These are phyloP conservation scores for Microcebus tavaratra DNA, from an alignment of 2,113 vertebrate species.

Conservation along the genomic window DNA sequence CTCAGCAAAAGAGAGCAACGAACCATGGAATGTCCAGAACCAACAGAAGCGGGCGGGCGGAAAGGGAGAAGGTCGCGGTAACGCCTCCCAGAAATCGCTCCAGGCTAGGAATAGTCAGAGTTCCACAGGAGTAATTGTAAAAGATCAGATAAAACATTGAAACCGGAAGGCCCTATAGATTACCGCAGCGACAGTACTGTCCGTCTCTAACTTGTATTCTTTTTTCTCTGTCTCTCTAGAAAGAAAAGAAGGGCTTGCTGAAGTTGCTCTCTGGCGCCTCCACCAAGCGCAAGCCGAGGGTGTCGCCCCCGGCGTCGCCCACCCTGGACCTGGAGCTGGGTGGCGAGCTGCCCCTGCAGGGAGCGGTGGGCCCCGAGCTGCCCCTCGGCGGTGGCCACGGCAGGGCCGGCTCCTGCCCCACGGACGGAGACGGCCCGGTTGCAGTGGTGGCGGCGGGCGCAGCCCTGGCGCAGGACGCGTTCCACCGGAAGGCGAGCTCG, in stretches of 20 bases:
- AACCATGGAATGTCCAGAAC: not conserved
- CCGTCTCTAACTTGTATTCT: not conserved
- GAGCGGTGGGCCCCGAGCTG: constrained; percentile 90
- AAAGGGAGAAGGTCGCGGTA: not conserved
- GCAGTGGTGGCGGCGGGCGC: constrained; percentile 24
- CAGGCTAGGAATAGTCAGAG: not conserved
- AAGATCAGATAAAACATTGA: not conserved
- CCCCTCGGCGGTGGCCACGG: constrained; percentile 67
- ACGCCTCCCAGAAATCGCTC: no score
- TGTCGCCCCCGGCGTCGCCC: constrained; percentile 95
- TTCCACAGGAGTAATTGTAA: not conserved
- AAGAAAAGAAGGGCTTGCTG: constrained; percentile 96
- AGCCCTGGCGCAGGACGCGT: constrained; percentile 80
- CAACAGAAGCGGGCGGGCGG: not conserved
- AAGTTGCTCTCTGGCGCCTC: constrained; percentile 95
- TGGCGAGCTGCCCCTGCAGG: constrained; percentile 88
- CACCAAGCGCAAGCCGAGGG: constrained; percentile 93
- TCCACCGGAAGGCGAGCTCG: constrained; percentile 86
- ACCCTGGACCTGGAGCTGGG: constrained; percentile 92
- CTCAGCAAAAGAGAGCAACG: not conserved
- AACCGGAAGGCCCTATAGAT: not conserved
- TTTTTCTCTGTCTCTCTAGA: constrained; percentile 84
- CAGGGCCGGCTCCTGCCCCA: constrained; percentile 77
- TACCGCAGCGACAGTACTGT: not conserved
- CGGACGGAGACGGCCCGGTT: constrained; percentile 83